Base-by-base conservation (phyloP, 2,797 vertebrate species). In the Moxostoma hubbsi region DNA sequence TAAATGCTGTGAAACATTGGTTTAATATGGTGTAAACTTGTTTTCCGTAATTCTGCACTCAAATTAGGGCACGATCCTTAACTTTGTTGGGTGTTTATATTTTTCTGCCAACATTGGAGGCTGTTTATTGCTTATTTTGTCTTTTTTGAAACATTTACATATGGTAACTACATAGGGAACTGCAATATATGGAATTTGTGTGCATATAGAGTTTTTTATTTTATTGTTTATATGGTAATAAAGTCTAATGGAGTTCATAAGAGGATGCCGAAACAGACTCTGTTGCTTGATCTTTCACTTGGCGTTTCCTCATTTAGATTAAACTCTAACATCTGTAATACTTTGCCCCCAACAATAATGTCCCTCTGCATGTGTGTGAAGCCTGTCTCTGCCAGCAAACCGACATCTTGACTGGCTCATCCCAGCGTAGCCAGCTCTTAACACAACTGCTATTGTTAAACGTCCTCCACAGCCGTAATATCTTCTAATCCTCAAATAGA, bases 401-500 rank as follows among this genome's bases (percentile, higher is more conserved):
- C 53, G 80, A 86, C 73, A 79, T 83, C 69, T 82, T 55, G 54
- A 71, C 84, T 86, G 59, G 18, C 53, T 82, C 85, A 82, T 82
- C 77, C 83, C 69, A 49, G 18, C 70, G 55, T 79, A 73, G 66
- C 80, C 83, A 15, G 72, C 79, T 86, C 83, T 84, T 83, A 83
- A 86, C 81, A 84, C 76, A 59, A 79, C 78, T 73, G 67, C 71
- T 68, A 87, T 86, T 87, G 84, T 87, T 83, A 78, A 67, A 50
- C 47, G 51, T 77, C 77, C 69, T 83, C 88, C 88, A 88, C 75
- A 83, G 80, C 49, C 62, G 82, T 88, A 87, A 86, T 86, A 85
- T 88, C 90, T 91, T 86, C 88, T 85, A 91, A 92, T 91, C 90
- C 88, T 90, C 89, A 91, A 94, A 92, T 89, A 90, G 90, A 92